phyloP scores from a whole-genome alignment of 2,797 vertebrate genomes.

The Melanotaenia nigrans region DNA sequence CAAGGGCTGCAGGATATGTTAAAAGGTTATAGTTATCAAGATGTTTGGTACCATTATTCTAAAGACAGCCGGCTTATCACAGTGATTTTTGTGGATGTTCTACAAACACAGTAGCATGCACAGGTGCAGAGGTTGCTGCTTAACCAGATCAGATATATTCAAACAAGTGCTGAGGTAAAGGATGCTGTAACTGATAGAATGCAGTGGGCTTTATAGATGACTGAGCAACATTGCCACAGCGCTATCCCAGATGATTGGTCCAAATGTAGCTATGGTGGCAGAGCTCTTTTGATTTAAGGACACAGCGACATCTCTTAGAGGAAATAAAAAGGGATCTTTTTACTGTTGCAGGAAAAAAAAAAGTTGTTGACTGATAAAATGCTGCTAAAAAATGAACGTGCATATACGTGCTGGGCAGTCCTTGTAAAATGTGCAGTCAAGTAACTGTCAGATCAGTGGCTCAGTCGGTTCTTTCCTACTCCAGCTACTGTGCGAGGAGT shows the following conservation, averaged over 20 bases:
- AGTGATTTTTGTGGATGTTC: too few relatives aligned
- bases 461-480: conserved; percentile 15
- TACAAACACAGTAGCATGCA: too few relatives aligned
- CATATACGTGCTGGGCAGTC: background rate
- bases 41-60: too few relatives aligned
- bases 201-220: too few relatives aligned
- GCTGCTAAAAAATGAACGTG: conserved; percentile 13
- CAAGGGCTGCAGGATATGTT: too few relatives aligned
- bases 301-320: conserved; percentile 9
- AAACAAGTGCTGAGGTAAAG: too few relatives aligned
- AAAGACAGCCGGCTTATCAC: too few relatives aligned
- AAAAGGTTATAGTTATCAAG: background rate
- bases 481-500: conserved; percentile 2
- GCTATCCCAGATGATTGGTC: background rate
- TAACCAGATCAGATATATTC: too few relatives aligned
- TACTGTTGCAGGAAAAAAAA: background rate
- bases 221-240: background rate
- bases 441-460: conserved; percentile 46
- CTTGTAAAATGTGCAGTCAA: conserved; percentile 19
- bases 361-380: background rate
- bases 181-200: too few relatives aligned
- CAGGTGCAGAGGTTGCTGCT: too few relatives aligned
- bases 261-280: background rate
- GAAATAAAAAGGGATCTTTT: background rate
- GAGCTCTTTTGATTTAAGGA: conserved; percentile 11